A percentile compares a stretch with the other conserved stretches of the same genome.
These are phyloP conservation scores for Spisula solida DNA, from an alignment of 2,888 invertebrate species.

Conservation along the genomic window DNA sequence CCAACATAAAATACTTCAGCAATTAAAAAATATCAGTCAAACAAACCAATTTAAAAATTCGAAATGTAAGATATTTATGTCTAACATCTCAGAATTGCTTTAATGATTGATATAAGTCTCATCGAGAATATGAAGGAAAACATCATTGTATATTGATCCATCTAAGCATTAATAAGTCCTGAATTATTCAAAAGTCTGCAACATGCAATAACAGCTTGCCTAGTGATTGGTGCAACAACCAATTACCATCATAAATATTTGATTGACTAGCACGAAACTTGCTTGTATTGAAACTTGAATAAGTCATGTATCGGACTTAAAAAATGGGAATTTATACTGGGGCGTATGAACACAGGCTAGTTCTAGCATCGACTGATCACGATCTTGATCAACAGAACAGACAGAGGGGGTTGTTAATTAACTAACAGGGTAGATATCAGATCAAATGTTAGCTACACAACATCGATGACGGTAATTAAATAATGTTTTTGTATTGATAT, in stretches of 20 bases:
- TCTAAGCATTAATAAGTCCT: neutral
- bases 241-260: neutral
- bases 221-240: neutral
- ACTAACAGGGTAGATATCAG: neutral
- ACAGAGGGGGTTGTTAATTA: constrained; percentile 15
- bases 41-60: no score
- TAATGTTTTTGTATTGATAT: neutral
- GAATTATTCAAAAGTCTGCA: neutral
- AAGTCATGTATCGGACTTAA: neutral
- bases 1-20: no score
- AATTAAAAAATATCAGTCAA: no score
- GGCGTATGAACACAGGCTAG: neutral
- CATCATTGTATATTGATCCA: neutral
- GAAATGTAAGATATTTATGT: no score
- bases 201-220: neutral
- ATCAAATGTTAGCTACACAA: constrained; percentile 11
- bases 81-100: no score
- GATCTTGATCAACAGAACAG: neutral
- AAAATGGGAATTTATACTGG: neutral
- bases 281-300: neutral
- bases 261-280: neutral
- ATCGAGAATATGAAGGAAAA: neutral
- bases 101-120: no score
- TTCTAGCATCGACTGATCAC: neutral
- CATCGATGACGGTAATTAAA: constrained; percentile 1